Evolutionary conservation across 2,797 vertebrate genomes (phyloP).

Genomic region (Neopelma chrysocephalum): DNA sequence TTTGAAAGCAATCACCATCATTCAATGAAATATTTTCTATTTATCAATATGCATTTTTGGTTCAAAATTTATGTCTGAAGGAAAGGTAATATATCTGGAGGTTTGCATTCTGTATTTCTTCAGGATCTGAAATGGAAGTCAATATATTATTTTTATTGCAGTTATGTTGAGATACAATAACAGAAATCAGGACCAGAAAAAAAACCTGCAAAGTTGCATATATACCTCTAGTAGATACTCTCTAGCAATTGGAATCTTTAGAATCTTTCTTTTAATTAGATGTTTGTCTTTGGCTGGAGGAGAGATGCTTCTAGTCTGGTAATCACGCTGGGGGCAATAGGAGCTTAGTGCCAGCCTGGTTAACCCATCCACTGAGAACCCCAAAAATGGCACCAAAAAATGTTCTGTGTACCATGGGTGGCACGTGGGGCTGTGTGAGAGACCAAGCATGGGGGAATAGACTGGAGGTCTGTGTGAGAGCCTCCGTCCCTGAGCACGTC

Average conservation of each 20-base stretch:
- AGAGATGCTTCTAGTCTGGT: neutral
- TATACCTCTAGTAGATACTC: neutral
- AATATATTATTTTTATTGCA: neutral
- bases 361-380: neutral
- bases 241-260: neutral
- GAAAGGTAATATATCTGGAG: neutral
- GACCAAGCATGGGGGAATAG: accelerated
- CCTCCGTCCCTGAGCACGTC: accelerated
- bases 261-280: neutral
- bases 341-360: neutral
- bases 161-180: neutral
- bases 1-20: neutral
- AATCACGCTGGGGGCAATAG: neutral
- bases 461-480: neutral
- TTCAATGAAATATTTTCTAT: neutral
- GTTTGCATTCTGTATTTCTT: neutral
- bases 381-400: neutral
- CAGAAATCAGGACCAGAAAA: neutral
- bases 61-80: neutral
- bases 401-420: accelerated
- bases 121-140: neutral
- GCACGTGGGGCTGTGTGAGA: accelerated
- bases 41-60: neutral
- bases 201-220: neutral
- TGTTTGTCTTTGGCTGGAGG: neutral